phyloP scores from a whole-genome alignment of 2,888 invertebrate species.

The Rosalia funebris region DNA sequence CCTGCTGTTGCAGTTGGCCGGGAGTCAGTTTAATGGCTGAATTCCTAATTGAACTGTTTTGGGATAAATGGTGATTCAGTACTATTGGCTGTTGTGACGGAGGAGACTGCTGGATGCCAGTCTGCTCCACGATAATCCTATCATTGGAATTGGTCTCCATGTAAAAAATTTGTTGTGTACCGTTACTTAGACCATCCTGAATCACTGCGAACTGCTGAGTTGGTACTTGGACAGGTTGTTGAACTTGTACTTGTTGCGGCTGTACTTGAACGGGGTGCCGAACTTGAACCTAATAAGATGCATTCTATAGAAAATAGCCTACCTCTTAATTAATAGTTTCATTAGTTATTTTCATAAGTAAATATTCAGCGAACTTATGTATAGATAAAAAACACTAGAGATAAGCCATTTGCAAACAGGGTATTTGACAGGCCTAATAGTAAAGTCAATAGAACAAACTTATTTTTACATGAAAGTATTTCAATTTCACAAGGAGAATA shows the following conservation, averaged over 20 bases:
- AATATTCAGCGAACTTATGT: no score
- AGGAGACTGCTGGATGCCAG: conserved; percentile 11
- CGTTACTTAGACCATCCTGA: conserved; percentile 35
- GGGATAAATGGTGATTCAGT: conserved; percentile 36
- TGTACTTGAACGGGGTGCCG: conserved; percentile 5
- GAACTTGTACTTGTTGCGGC: conserved; percentile 24
- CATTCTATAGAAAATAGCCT: no score
- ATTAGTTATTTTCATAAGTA: no score
- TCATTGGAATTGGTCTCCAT: conserved; percentile 22
- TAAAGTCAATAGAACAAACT: no score
- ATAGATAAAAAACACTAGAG: no score
- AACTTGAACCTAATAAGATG: conserved; percentile 20
- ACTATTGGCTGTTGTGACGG: conserved; percentile 38
- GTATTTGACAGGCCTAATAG: no score
- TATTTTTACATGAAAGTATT: no score
- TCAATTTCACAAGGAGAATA: no score
- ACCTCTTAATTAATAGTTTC: no score
- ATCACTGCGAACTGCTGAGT: conserved; percentile 34
- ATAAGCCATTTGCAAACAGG: no score
- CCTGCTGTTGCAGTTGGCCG: background rate
- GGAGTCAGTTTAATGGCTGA: background rate
- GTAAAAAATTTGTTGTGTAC: conserved; percentile 37
- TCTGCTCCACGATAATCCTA: conserved; percentile 29
- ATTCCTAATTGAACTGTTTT: conserved; percentile 10
- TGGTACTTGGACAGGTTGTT: conserved; percentile 15